Evolutionary conservation across 1,140 invertebrate species (phyloP), one percentile per base, ranked within the genome.

Genomic region (Eurosta solidaginis): DNA sequence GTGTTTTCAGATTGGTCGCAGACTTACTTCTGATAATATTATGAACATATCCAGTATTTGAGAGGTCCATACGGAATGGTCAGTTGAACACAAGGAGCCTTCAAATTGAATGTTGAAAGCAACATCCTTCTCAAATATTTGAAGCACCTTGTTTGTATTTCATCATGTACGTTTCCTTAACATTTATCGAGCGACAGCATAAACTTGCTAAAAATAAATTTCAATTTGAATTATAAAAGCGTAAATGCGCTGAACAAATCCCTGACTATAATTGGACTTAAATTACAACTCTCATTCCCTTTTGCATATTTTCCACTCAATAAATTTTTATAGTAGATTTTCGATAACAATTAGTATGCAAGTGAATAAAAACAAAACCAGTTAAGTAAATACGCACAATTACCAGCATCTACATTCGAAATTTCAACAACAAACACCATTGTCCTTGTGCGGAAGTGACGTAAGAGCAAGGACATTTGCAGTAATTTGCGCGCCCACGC

Each of bases 391-490:
- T n/a, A 40, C 7, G 45, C 45, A n/a, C 7, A 47, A 47, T 47
- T n/a, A n/a, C n/a, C n/a, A n/a, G n/a, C n/a, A 9, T 47, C 45
- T 47, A n/a, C n/a, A 47, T 47, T 47, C 45, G 14, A 68, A 9
- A n/a, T n/a, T n/a, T n/a, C n/a, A n/a, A n/a, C n/a, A n/a, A 68
- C 59, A 40, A 68, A 10, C 12, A 33, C 6, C 33, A 40, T 68
- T 68, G 33, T 68, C n/a, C 6, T 42, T 68, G 59, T 40, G 59
- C 59, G 59, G 22, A 68, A 68, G 29, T 12, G 33, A 17, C 59
- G 59, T 40, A 68, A 68, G 59, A 33, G 20, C 59, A 68, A 68
- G 59, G 59, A 68, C 59, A 68, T 68, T 68, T 68, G 59, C 59
- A 68, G 36, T 68, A 68, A 68, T 68, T 68, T 33, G 59, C 59